phyloP scores from a whole-genome alignment of 2,888 invertebrate species.

The Lamellibrachia columna region DNA sequence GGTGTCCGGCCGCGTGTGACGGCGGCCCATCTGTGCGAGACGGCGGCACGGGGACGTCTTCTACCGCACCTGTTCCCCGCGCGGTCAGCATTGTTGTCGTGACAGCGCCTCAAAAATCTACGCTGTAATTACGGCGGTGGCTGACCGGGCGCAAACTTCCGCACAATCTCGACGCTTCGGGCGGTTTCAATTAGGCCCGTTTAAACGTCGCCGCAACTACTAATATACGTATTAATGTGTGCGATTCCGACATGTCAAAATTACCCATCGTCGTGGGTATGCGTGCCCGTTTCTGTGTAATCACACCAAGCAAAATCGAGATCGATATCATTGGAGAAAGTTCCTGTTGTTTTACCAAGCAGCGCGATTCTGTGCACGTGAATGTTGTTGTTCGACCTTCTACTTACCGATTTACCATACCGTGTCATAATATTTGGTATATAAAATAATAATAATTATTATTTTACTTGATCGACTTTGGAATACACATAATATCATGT shows the following conservation, averaged over 20 bases:
- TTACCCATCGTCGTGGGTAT: neutral
- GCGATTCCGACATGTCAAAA: neutral
- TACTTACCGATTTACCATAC: neutral
- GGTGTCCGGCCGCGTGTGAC: neutral
- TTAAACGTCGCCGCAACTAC: neutral
- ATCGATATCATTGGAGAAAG: neutral
- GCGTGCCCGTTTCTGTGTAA: neutral
- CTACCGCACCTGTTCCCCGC: neutral
- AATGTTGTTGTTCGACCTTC: neutral
- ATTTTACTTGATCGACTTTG: neutral
- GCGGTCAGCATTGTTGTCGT: neutral
- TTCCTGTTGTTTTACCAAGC: neutral
- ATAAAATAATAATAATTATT: neutral
- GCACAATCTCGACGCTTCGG: neutral
- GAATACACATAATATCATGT: too few species aligned
- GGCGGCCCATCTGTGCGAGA: constrained; percentile 3
- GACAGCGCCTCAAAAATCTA: constrained; percentile 11
- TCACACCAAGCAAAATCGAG: neutral
- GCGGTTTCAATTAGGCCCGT: constrained; percentile 5
- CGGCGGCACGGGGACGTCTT: neutral
- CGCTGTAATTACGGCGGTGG: neutral
- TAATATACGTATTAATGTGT: constrained; percentile 12
- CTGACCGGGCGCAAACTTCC: neutral
- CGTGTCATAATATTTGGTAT: neutral
- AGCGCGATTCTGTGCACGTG: neutral